These are phyloP conservation scores for Solenopsis fugax DNA, from an alignment of 1,140 invertebrate genomes.

Conservation along the genomic window DNA sequence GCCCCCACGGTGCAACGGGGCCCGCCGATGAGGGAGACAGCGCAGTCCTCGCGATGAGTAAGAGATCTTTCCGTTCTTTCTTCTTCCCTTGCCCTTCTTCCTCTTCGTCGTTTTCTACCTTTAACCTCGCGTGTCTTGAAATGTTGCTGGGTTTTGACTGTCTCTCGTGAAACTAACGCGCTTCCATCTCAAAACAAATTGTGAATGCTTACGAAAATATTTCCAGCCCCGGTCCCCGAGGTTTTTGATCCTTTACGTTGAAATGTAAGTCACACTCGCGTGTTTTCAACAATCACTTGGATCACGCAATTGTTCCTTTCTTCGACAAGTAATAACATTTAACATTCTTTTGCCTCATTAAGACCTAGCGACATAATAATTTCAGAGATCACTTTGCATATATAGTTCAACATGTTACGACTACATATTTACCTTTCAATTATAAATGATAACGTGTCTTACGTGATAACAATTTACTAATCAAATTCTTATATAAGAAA, in stretches of 20 bases:
- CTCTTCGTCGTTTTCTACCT: constrained; percentile 46
- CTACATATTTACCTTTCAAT: background rate
- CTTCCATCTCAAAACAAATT: constrained; percentile 49
- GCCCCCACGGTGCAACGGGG: constrained; percentile 64
- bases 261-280: constrained; percentile 1
- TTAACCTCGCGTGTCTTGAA: constrained; percentile 56
- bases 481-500: background rate
- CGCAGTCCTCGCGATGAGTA: constrained; percentile 67
- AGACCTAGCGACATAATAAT: background rate
- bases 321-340: constrained; percentile 4
- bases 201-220: constrained; percentile 26
- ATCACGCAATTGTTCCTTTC: constrained; percentile 33
- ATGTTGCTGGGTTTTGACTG: constrained; percentile 41
- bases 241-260: constrained; percentile 7
- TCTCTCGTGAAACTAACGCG: constrained; percentile 47
- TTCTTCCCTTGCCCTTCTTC: background rate
- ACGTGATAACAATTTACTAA: background rate
- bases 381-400: background rate
- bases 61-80: constrained; percentile 70
- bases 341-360: background rate
- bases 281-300: constrained; percentile 40
- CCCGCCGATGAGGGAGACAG: constrained; percentile 63
- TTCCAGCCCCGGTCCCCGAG: background rate
- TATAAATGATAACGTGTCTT: background rate
- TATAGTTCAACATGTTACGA: background rate